Evolutionary conservation across 2,888 invertebrate species (phyloP).

Genomic region (Autographa gamma): DNA sequence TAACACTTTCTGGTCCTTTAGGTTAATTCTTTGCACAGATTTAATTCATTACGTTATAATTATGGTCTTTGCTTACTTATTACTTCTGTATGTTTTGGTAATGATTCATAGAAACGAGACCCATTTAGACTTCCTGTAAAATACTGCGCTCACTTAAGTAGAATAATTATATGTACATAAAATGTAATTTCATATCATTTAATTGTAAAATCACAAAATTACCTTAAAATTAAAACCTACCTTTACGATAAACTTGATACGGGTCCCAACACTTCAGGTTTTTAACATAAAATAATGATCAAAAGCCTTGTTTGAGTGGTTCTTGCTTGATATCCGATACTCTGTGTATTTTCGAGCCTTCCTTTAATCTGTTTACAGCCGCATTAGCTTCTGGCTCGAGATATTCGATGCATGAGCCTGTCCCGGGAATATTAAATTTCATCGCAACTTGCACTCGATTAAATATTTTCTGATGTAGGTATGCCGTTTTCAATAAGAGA

Average conservation of each 20-base stretch:
- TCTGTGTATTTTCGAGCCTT: conserved; percentile 50
- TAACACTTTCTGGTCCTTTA: conserved; percentile 27
- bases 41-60: conserved; percentile 5
- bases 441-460: conserved; percentile 35
- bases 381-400: conserved; percentile 56
- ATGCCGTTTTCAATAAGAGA: conserved; percentile 44
- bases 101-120: background rate
- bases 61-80: background rate
- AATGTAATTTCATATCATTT: too few species aligned
- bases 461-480: conserved; percentile 37
- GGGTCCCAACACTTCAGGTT: conserved; percentile 54
- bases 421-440: conserved; percentile 53
- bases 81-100: background rate
- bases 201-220: too few species aligned
- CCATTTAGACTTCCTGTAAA: background rate
- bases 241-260: conserved; percentile 39
- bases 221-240: background rate
- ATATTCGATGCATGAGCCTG: conserved; percentile 59
- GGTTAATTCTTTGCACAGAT: conserved; percentile 29
- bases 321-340: conserved; percentile 65
- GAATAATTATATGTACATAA: too few species aligned
- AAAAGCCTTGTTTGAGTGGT: conserved; percentile 63
- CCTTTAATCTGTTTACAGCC: conserved; percentile 60
- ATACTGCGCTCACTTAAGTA: too few species aligned
- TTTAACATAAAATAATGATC: conserved; percentile 67